These are phyloP conservation scores for Lamprologus sp. DNA, from an alignment of 2,113 vertebrate species.

Conservation along the genomic window DNA sequence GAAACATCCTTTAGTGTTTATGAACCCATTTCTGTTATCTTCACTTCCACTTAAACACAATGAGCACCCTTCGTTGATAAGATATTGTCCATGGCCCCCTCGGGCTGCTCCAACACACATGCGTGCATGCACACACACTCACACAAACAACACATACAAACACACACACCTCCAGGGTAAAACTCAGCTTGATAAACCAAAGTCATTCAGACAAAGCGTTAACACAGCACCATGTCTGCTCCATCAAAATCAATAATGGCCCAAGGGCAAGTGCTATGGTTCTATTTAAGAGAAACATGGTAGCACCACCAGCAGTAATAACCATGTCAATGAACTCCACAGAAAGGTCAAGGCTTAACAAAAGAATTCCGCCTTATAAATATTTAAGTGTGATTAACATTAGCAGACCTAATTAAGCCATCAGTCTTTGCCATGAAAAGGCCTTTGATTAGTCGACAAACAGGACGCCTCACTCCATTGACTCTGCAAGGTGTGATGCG, in stretches of 20 bases:
- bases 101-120: not conserved
- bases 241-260: conserved; percentile 68
- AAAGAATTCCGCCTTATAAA: conserved; percentile 70
- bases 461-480: conserved; percentile 29
- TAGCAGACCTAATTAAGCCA: conserved; percentile 66
- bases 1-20: not conserved
- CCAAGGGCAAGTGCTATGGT: not conserved
- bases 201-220: conserved; percentile 54
- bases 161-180: conserved; percentile 4
- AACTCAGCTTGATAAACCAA: conserved; percentile 58
- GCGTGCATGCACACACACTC: not conserved
- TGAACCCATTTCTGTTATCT: conserved; percentile 27
- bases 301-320: conserved; percentile 47
- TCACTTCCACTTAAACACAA: conserved; percentile 38
- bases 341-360: conserved; percentile 75
- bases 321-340: conserved; percentile 65
- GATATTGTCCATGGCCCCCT: not conserved
- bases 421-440: conserved; percentile 42
- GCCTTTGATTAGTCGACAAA: conserved; percentile 59
- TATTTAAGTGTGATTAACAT: conserved; percentile 73
- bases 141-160: not conserved
- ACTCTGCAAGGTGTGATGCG: not conserved
- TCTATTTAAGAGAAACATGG: conserved; percentile 35
- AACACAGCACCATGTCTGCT: conserved; percentile 42
- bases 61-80: conserved; percentile 28